Evolutionary conservation across 2,113 vertebrate genomes (phyloP).

Genomic region (Cottus gobio): DNA sequence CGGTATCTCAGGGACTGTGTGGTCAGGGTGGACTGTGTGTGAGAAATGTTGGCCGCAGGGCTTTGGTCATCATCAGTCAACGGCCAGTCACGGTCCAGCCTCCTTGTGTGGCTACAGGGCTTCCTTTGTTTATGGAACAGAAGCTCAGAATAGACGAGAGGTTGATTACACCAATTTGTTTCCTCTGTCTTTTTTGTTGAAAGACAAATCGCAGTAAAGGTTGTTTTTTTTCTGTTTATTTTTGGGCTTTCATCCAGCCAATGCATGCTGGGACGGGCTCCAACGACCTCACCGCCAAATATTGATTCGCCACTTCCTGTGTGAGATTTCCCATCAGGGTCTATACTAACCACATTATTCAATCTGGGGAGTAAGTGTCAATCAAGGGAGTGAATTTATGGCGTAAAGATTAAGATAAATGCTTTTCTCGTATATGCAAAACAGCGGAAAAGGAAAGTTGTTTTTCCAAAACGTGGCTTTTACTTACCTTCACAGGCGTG

Average conservation of each 20-base stretch:
- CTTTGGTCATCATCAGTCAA: constrained; percentile 15
- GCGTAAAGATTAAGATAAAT: neutral
- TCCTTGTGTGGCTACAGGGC: neutral
- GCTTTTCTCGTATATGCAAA: neutral
- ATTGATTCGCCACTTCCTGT: constrained; percentile 34
- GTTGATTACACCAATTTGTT: constrained; percentile 28
- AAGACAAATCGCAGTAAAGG: neutral
- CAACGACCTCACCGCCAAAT: constrained; percentile 38
- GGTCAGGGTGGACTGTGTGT: constrained; percentile 10
- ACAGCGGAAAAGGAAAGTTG: neutral
- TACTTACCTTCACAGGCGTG: constrained; percentile 88
- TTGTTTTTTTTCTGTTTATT: neutral
- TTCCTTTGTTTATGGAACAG: constrained; percentile 34
- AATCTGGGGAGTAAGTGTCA: neutral
- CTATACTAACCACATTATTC: constrained; percentile 38
- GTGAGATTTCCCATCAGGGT: constrained; percentile 49
- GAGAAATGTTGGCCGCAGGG: neutral
- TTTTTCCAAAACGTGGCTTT: neutral
- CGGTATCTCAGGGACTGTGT: neutral
- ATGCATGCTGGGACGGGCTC: neutral
- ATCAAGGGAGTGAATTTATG: constrained; percentile 1
- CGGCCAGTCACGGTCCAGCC: constrained; percentile 8
- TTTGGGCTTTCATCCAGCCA: constrained; percentile 11
- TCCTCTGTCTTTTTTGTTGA: neutral
- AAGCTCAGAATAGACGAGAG: constrained; percentile 15